Evolutionary conservation across 2,888 invertebrate genomes (phyloP), one percentile per base, ranked within the genome.

Genomic region (Cantharis lateralis): DNA sequence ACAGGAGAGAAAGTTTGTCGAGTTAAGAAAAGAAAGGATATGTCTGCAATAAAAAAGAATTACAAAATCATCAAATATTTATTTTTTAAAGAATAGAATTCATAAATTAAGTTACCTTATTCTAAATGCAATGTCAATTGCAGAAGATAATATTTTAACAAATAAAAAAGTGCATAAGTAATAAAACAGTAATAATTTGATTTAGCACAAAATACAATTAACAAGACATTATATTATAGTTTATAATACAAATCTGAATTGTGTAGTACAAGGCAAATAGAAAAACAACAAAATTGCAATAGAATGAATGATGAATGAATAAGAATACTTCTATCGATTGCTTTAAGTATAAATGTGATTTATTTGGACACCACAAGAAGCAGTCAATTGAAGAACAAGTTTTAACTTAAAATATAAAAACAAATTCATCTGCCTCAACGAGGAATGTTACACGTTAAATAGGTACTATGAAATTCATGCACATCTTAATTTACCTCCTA

Each of bases 111-210:
- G 82, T 81, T 83, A 84, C 75, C 81, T 82, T 83, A 82, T 80
- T 81, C 85, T 85, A 85, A 87, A 82, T 84, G 84, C 86, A 82
- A 84, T 84, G 85, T 48, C 68, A 68, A 16, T 26, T 81, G 83
- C 81, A 83, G 82, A 83, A 84, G 84, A 82, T 81, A 82, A 71
- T 10, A 71, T 16, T 69, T 82, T 80, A 83, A 83, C 83, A 83
- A 84, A 84, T 82, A 83, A 72, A 72, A 78, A 74, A 26, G 74
- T 72, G 70, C 70, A 73, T 72, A 15, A 72, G 32, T 66, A 16
- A 66, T 66, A 62, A 62, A 69, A 73, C 70, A 73, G 48, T 63
- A 78, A 77, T 79, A 79, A 81, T 75, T 76, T 76, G 70, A 72
- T 74, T 83, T 80, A 81, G 76, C 76, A 80, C 80, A 75, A 79